Percentiles rank a stretch among this genome's conserved stretches.
These are phyloP conservation scores for Aphis gossypii DNA, from an alignment of 1,140 invertebrate species.

Conservation along the genomic window DNA sequence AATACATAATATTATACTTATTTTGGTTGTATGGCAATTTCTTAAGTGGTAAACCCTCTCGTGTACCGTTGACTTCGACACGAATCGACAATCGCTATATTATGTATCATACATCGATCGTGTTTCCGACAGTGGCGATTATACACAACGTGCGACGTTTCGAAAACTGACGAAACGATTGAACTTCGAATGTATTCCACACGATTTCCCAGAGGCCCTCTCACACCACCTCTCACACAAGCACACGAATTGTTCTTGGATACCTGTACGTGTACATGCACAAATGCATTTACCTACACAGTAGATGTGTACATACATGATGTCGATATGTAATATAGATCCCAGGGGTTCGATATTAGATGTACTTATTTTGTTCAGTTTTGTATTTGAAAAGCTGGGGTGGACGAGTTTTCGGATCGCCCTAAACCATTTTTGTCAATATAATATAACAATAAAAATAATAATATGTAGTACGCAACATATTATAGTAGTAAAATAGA, in stretches of 20 bases:
- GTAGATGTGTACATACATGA: not conserved
- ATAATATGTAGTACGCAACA: not conserved
- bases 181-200: not conserved
- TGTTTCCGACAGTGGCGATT: not conserved
- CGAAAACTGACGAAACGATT: not conserved
- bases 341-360: not conserved
- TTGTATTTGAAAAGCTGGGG: not conserved
- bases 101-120: not conserved
- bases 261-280: not conserved
- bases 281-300: not conserved
- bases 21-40: too few species aligned
- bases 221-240: conserved; percentile 2
- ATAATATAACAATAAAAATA: not conserved
- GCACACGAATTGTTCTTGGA: not conserved
- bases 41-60: not conserved
- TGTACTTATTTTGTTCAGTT: not conserved
- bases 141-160: not conserved
- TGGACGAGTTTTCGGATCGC: not conserved
- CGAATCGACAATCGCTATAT: not conserved
- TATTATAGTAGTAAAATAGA: not conserved
- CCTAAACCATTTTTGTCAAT: not conserved
- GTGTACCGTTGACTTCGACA: not conserved
- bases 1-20: too few species aligned
- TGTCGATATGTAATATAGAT: not conserved
- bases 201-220: conserved; percentile 7